Percentiles rank a stretch among this genome's conserved stretches.
These are phyloP conservation scores for Luehdorfia chinensis DNA, from an alignment of 1,140 invertebrate genomes.

Conservation along the genomic window DNA sequence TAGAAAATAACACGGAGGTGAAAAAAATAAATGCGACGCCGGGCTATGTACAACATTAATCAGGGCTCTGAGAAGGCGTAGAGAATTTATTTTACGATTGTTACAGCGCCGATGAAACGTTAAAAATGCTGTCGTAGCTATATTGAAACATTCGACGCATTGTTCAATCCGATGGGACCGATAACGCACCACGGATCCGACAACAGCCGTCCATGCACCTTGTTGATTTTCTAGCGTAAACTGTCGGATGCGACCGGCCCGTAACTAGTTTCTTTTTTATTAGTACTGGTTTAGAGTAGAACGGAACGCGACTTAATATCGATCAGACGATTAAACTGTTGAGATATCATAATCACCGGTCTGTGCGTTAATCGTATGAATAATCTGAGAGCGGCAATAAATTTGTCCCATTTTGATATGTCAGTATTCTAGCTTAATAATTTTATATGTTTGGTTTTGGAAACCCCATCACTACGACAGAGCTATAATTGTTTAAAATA, in stretches of 20 bases:
- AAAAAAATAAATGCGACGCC: constrained; percentile 65
- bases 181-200: constrained; percentile 64
- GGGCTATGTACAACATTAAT: constrained; percentile 70
- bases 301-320: constrained; percentile 62
- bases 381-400: constrained; percentile 72
- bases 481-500: too few relatives aligned
- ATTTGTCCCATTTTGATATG: constrained; percentile 75
- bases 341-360: constrained; percentile 76
- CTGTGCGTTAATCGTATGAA: constrained; percentile 70
- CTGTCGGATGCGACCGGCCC: constrained; percentile 51
- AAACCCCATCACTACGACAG: too few relatives aligned
- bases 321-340: constrained; percentile 66
- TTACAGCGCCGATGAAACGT: constrained; percentile 72
- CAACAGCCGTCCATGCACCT: constrained; percentile 48
- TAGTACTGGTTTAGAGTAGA: constrained; percentile 68
- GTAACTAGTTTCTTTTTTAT: constrained; percentile 73
- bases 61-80: constrained; percentile 71
- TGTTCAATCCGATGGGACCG: constrained; percentile 64
- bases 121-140: constrained; percentile 73
- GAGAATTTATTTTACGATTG: constrained; percentile 76
- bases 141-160: constrained; percentile 73
- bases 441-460: constrained; percentile 53
- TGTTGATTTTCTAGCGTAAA: constrained; percentile 71
- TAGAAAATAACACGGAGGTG: constrained; percentile 61
- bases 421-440: constrained; percentile 54